Conservation (phyloP, 2,888 invertebrate species). For the Eupsilia transversa region DNA sequence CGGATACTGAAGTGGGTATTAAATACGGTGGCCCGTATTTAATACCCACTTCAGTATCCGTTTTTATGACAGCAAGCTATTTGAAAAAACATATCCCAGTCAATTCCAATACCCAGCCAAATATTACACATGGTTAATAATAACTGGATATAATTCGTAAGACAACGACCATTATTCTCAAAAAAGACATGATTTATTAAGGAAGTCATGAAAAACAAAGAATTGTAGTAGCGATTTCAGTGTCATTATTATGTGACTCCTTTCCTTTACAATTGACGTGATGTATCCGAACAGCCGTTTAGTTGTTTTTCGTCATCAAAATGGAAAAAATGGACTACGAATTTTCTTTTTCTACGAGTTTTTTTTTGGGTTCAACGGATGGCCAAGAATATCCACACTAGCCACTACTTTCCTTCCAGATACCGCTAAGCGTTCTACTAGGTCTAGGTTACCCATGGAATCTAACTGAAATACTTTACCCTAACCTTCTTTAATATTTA, state of each 20-base stretch:
- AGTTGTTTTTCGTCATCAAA: slow-evolving; percentile 24
- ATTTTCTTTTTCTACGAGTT: background rate
- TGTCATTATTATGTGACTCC: background rate
- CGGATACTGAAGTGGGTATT: background rate
- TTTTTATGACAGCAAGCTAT: no score
- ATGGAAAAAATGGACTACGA: slow-evolving; percentile 36
- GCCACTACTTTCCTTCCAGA: slow-evolving; percentile 26
- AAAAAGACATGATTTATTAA: slow-evolving; percentile 20
- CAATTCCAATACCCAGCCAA: background rate
- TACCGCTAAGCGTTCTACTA: background rate
- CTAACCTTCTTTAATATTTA: background rate
- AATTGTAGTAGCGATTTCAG: slow-evolving; percentile 13
- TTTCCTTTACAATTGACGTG: slow-evolving; percentile 24
- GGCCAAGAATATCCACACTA: background rate
- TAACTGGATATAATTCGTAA: background rate
- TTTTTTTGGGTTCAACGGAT: slow-evolving; percentile 27
- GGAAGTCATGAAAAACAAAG: slow-evolving; percentile 23
- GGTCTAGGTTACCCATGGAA: slow-evolving; percentile 10
- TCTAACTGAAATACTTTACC: background rate
- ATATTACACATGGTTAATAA: background rate
- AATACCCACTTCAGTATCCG: no score
- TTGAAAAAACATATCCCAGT: background rate
- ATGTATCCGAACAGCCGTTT: slow-evolving; percentile 23
- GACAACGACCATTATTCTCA: slow-evolving; percentile 4
- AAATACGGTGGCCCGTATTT: no score